Conservation (phyloP, 2,113 vertebrate genomes). For the Hucho hucho region DNA sequence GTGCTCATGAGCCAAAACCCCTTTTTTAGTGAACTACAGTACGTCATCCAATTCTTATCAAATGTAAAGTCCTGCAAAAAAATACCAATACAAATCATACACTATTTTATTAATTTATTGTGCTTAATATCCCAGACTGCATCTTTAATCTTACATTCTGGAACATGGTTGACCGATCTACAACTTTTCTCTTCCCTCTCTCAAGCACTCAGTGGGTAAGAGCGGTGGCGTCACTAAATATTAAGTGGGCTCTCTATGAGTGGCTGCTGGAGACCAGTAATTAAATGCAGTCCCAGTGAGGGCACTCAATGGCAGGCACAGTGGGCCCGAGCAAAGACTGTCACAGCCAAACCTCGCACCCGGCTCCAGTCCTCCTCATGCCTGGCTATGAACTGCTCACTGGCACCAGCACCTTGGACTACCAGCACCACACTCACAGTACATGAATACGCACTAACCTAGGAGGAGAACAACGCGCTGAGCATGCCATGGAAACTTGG, state of each 20-base stretch:
- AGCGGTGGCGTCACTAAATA: constrained; percentile 32
- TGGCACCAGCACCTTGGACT: not conserved
- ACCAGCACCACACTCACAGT: not conserved
- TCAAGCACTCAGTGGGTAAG: constrained; percentile 8
- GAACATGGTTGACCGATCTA: not conserved
- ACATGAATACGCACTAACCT: not conserved
- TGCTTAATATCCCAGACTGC: not conserved
- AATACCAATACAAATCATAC: too few species aligned
- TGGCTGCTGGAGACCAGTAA: constrained; percentile 23
- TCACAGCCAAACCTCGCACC: not conserved
- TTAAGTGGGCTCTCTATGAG: constrained; percentile 26
- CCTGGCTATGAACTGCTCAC: not conserved
- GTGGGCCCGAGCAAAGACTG: not conserved
- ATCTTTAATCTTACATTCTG: not conserved
- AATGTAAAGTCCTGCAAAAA: too few species aligned
- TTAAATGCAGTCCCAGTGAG: constrained; percentile 14
- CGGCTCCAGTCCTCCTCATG: not conserved
- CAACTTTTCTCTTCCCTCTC: not conserved
- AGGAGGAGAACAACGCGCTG: too few species aligned
- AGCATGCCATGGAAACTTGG: too few species aligned
- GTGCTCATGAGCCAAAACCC: too few species aligned
- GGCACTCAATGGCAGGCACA: not conserved
- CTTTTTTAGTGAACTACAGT: too few species aligned
- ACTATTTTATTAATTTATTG: too few species aligned
- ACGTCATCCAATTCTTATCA: too few species aligned